These are phyloP conservation scores for Oligia strigilis DNA, from an alignment of 2,888 invertebrate genomes.

Conservation along the genomic window DNA sequence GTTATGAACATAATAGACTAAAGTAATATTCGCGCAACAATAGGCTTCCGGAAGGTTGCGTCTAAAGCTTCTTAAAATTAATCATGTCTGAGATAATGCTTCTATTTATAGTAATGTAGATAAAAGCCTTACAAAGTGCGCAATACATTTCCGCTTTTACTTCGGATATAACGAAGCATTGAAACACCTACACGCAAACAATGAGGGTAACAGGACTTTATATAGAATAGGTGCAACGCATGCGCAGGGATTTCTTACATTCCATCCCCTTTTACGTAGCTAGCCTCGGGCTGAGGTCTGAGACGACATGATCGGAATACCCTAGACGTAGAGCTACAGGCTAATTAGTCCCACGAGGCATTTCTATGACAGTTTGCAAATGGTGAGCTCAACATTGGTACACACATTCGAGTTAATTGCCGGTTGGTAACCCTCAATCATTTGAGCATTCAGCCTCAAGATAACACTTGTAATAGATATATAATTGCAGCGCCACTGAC, in stretches of 20 bases:
- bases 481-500: slow-evolving; percentile 57
- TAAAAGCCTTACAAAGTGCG: slow-evolving; percentile 63
- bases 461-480: slow-evolving; percentile 58
- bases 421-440: slow-evolving; percentile 61
- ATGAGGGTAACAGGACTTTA: slow-evolving; percentile 52
- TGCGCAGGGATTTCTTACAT: slow-evolving; percentile 67
- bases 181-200: slow-evolving; percentile 65
- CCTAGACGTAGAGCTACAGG: slow-evolving; percentile 34
- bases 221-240: slow-evolving; percentile 44
- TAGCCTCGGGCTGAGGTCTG: slow-evolving; percentile 64
- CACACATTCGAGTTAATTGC: slow-evolving; percentile 63
- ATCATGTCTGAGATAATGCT: slow-evolving; percentile 58
- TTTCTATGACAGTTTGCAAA: slow-evolving; percentile 66
- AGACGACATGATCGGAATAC: slow-evolving; percentile 61
- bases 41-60: slow-evolving; percentile 54
- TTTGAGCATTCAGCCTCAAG: slow-evolving; percentile 58
- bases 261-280: slow-evolving; percentile 70
- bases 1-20: slow-evolving; percentile 42
- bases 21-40: slow-evolving; percentile 59
- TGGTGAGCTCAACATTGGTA: slow-evolving; percentile 58
- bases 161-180: slow-evolving; percentile 62
- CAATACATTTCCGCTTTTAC: slow-evolving; percentile 60
- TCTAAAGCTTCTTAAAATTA: slow-evolving; percentile 62
- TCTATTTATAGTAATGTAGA: slow-evolving; percentile 65
- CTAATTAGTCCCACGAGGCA: slow-evolving; percentile 65